Evolutionary conservation across 2,113 vertebrate species (phyloP).

Genomic region (Lycocorax pyrrhopterus): DNA sequence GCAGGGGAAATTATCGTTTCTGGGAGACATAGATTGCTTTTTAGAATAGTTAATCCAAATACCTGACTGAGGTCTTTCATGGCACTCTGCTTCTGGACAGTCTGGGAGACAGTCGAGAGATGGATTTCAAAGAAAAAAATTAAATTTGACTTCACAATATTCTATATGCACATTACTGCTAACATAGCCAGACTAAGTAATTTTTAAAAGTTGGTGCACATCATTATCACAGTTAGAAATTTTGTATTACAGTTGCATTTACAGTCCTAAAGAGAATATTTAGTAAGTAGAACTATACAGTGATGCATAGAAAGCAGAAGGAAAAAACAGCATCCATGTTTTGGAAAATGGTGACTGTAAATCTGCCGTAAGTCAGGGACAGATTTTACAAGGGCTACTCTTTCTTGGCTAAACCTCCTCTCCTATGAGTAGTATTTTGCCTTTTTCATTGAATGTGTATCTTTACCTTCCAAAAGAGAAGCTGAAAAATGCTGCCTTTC

Average conservation of each 20-base stretch:
- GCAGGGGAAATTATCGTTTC: not conserved
- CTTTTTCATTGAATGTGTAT: not conserved
- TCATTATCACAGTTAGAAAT: not conserved
- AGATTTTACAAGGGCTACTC: not conserved
- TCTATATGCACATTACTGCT: not conserved
- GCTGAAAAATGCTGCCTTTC: not conserved
- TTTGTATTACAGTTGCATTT: not conserved
- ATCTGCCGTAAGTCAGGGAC: not conserved
- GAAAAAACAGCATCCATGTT: not conserved
- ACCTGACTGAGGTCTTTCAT: not conserved
- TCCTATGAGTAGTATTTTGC: not conserved
- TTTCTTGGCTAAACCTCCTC: not conserved
- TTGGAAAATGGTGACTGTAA: not conserved
- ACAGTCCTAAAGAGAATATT: not conserved
- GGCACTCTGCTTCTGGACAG: not conserved
- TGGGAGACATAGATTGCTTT: not conserved
- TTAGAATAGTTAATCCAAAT: not conserved
- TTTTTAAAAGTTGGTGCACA: not conserved
- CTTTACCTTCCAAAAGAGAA: not conserved
- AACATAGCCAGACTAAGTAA: not conserved
- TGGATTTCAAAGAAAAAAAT: not conserved
- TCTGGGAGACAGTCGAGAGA: not conserved
- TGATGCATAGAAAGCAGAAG: not conserved
- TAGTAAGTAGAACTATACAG: not conserved
- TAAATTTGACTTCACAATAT: not conserved